Base-by-base conservation (phyloP, 2,113 vertebrate genomes). In the Manacus vitellinus region DNA sequence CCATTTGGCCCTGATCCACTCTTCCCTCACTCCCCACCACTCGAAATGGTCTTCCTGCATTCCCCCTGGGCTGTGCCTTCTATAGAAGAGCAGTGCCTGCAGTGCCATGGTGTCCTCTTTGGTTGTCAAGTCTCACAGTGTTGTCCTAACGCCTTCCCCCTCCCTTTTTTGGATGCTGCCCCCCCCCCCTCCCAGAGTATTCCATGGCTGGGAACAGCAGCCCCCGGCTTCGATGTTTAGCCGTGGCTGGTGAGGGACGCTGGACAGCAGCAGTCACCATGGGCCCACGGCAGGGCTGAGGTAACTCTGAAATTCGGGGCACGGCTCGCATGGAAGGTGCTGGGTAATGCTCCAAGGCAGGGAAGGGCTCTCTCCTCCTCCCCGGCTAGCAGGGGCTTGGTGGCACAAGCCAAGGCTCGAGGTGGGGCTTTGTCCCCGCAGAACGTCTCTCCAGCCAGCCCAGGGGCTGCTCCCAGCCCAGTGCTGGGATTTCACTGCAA, bases 201-300 rank as follows among this genome's bases (percentile, higher is more conserved):
- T 80, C n/a, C 4, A 0, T 7, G 41, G 10, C 28, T 3, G 6
- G 33, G 72, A 20, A 63, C 4, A 0, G 62, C 74, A 59, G n/a
- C n/a, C n/a, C n/a, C n/a, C n/a, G n/a, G n/a, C n/a, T n/a, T n/a
- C n/a, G n/a, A n/a, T n/a, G n/a, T n/a, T n/a, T n/a, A n/a, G n/a
- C n/a, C n/a, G n/a, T n/a, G n/a, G n/a, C n/a, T n/a, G n/a, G n/a
- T 0, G 4, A n/a, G 22, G 8, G 46, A 75, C n/a, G 19, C 86
- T 0, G 0, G 30, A 12, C 33, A 56, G 66, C 86, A 85, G 75
- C 70, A 62, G n/a, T n/a, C n/a, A n/a, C 27, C 81, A 5, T 20
- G 1, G 2, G 19, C 52, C 52, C 30, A 1, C 0, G 2, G 55
- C 51, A 24, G 51, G 43, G 37, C 55, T 41, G 55, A 61, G 51